phyloP scores from a whole-genome alignment of 2,888 invertebrate genomes.

The Chaitophorus viminalis region DNA sequence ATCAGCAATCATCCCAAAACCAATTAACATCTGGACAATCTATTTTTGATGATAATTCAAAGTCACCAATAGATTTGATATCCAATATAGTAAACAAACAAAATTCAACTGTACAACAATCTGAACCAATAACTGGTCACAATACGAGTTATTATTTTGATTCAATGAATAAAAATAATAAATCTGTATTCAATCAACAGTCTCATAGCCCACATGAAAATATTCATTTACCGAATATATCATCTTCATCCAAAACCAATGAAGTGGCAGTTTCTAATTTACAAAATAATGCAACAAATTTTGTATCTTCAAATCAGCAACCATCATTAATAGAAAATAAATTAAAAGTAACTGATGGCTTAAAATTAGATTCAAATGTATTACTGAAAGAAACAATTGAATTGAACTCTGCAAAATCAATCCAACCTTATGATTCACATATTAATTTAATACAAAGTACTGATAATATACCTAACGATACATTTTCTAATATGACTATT shows the following conservation, averaged over 20 bases:
- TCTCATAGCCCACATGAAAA: slow-evolving; percentile 9
- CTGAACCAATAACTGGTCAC: not conserved
- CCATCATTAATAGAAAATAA: not conserved
- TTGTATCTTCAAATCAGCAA: not conserved
- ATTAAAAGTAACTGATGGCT: not conserved
- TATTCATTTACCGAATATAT: not conserved
- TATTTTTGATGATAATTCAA: not conserved
- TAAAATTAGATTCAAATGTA: not conserved
- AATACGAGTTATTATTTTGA: slow-evolving; percentile 39
- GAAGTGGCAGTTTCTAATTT: not conserved
- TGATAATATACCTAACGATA: slow-evolving; percentile 6
- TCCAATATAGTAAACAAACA: not conserved
- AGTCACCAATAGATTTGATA: not conserved
- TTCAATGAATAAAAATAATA: slow-evolving; percentile 10
- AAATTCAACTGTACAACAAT: slow-evolving; percentile 14
- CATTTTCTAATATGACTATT: slow-evolving; percentile 22
- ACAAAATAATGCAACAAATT: not conserved
- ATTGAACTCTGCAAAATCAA: not conserved
- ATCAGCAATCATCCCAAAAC: not conserved
- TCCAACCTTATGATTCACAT: slow-evolving; percentile 7
- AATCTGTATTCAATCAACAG: slow-evolving; percentile 26
- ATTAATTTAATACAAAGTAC: not conserved
- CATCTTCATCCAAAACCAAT: not conserved
- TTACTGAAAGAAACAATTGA: not conserved
- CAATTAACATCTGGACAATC: slow-evolving; percentile 2